These are phyloP conservation scores for Crocuta crocuta DNA, from an alignment of 2,113 vertebrate genomes.

Conservation along the genomic window DNA sequence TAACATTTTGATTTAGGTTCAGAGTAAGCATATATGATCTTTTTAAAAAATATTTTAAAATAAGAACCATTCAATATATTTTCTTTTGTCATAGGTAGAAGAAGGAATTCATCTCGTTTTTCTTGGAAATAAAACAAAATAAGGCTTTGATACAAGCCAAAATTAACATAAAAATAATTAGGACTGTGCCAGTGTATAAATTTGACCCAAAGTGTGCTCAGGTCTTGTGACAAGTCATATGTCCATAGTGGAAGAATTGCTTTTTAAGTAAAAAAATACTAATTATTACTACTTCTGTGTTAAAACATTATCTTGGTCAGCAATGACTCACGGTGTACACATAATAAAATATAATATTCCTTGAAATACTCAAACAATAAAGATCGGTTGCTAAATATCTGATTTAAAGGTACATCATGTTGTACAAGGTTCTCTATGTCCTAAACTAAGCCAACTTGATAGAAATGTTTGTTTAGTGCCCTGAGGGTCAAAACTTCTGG, in stretches of 20 bases:
- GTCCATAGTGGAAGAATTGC: not conserved
- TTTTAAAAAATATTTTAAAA: not conserved
- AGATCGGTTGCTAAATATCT: not conserved
- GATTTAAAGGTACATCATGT: not conserved
- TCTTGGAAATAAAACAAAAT: not conserved
- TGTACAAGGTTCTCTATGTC: not conserved
- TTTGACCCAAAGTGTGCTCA: not conserved
- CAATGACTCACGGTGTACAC: not conserved
- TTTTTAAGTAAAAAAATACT: conserved; percentile 17
- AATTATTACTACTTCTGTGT: not conserved
- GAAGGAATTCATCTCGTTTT: not conserved
- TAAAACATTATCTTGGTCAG: not conserved
- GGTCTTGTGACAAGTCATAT: not conserved
- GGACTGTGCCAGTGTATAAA: not conserved
- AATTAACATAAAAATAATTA: conserved; percentile 37
- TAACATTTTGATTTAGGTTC: conserved; percentile 50
- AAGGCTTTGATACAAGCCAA: not conserved
- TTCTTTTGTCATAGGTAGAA: not conserved
- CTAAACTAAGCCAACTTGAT: conserved; percentile 66
- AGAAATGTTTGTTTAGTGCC: conserved; percentile 64
- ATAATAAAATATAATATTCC: not conserved
- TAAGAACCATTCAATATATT: not conserved
- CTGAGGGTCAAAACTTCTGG: conserved; percentile 22
- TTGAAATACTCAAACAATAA: conserved; percentile 10
- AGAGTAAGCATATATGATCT: not conserved